Percentiles rank a stretch among this genome's conserved stretches.
phyloP scores from a whole-genome alignment of 2,888 invertebrate genomes.

The Eugnorisma glareosa region DNA sequence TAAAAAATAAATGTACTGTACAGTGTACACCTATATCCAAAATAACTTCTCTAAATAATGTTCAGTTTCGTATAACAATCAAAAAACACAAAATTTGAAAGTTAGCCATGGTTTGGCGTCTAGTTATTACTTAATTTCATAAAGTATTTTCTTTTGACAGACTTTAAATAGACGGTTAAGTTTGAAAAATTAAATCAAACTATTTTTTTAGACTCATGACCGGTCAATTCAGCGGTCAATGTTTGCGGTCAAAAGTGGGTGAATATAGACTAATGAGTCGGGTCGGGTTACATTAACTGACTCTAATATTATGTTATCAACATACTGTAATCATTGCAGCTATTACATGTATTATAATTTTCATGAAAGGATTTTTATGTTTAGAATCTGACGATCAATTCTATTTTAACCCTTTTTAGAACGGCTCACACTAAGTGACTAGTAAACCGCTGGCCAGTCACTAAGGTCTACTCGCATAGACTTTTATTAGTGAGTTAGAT shows the following conservation, averaged over 20 bases:
- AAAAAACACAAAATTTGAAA: not conserved
- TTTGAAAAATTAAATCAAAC: not conserved
- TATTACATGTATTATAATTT: constrained; percentile 1
- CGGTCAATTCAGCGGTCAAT: constrained; percentile 5
- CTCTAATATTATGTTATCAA: not conserved
- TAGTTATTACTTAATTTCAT: not conserved
- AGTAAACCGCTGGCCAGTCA: not conserved
- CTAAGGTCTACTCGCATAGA: not conserved
- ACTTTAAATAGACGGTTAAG: not conserved
- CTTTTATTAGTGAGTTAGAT: not conserved
- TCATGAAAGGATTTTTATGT: constrained; percentile 9
- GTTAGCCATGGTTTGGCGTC: not conserved
- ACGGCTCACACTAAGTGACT: not conserved
- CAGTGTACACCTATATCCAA: not conserved
- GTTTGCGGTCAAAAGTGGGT: not conserved
- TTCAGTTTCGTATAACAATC: not conserved
- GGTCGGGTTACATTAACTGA: not conserved
- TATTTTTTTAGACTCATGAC: not conserved
- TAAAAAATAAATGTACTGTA: not conserved
- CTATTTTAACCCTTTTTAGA: not conserved
- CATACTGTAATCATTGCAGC: constrained; percentile 1
- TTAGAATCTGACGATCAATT: not conserved
- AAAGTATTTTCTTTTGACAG: not conserved
- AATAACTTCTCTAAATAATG: not conserved
- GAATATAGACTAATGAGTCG: not conserved